Percentiles rank a stretch among this genome's conserved stretches.
Evolutionary conservation across 2,113 vertebrate genomes (phyloP).

Genomic region (Pogonocichla stellata): DNA sequence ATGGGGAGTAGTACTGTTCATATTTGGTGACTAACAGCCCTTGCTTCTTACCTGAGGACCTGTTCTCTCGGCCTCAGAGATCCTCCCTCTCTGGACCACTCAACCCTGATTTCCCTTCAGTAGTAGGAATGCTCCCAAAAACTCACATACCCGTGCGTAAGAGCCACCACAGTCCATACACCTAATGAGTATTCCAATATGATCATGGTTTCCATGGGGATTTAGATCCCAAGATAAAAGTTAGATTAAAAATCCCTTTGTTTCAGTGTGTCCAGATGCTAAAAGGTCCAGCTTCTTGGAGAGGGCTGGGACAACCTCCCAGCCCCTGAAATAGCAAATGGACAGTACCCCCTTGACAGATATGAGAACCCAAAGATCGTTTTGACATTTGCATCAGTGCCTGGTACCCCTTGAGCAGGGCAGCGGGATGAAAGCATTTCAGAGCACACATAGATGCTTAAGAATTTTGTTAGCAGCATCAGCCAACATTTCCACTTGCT

Average conservation of each 20-base stretch:
- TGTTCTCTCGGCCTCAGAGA: background rate
- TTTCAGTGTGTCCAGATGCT: background rate
- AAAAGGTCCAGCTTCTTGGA: background rate
- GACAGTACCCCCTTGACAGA: background rate
- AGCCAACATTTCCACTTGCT: constrained; percentile 59
- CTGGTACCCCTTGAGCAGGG: constrained; percentile 3
- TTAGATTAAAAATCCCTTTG: background rate
- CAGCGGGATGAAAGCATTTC: background rate
- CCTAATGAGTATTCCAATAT: background rate
- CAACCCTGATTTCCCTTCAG: background rate
- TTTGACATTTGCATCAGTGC: background rate
- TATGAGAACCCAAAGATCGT: background rate
- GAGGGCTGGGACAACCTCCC: background rate
- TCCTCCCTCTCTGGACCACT: background rate
- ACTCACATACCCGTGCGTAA: rapidly evolving
- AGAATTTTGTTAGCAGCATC: constrained; percentile 46
- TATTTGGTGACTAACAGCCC: background rate
- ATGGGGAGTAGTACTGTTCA: background rate
- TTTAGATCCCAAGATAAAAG: background rate
- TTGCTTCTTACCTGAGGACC: background rate
- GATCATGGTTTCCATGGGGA: background rate
- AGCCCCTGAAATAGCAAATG: background rate
- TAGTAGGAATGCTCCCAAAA: background rate
- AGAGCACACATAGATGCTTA: constrained; percentile 32
- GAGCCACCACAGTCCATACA: background rate